These are phyloP conservation scores for Achroia grisella DNA, from an alignment of 1,140 invertebrate species.

Conservation along the genomic window DNA sequence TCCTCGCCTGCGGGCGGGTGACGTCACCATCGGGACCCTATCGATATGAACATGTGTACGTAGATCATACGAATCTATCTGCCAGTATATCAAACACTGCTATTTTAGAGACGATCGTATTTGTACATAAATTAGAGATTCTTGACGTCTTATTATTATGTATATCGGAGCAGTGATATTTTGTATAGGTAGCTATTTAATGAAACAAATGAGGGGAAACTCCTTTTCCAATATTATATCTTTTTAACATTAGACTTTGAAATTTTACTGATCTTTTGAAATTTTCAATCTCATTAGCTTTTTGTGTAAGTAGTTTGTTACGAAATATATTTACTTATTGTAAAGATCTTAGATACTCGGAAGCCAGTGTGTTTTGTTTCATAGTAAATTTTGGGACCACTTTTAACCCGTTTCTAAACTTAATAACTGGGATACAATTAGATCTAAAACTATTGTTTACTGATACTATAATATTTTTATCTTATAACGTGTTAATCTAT, in stretches of 20 bases:
- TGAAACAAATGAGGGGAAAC: slow-evolving; percentile 12
- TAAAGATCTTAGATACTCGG: slow-evolving; percentile 20
- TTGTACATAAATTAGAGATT: slow-evolving; percentile 54
- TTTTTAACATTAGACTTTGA: slow-evolving; percentile 35
- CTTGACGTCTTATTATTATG: slow-evolving; percentile 43
- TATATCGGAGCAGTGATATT: slow-evolving; percentile 64
- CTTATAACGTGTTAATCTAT: slow-evolving; percentile 3
- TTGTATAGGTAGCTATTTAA: slow-evolving; percentile 53
- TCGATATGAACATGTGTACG: slow-evolving; percentile 9
- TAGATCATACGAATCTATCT: slow-evolving; percentile 21
- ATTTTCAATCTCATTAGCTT: slow-evolving; percentile 41
- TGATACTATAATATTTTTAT: slow-evolving; percentile 4
- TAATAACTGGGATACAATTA: slow-evolving; percentile 29
- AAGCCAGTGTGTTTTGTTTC: slow-evolving; percentile 55
- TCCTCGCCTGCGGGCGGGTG: not conserved
- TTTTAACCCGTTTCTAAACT: slow-evolving; percentile 44
- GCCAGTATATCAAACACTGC: slow-evolving; percentile 29
- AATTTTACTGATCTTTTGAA: slow-evolving; percentile 39
- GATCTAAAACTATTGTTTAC: slow-evolving; percentile 16
- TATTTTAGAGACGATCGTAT: slow-evolving; percentile 36
- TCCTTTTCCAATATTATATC: slow-evolving; percentile 41
- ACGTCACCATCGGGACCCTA: slow-evolving; percentile 16
- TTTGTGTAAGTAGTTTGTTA: slow-evolving; percentile 40
- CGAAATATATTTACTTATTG: slow-evolving; percentile 14
- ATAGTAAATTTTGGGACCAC: slow-evolving; percentile 69